Evolutionary conservation across 2,113 vertebrate genomes (phyloP).

Genomic region (Carlito syrichta): DNA sequence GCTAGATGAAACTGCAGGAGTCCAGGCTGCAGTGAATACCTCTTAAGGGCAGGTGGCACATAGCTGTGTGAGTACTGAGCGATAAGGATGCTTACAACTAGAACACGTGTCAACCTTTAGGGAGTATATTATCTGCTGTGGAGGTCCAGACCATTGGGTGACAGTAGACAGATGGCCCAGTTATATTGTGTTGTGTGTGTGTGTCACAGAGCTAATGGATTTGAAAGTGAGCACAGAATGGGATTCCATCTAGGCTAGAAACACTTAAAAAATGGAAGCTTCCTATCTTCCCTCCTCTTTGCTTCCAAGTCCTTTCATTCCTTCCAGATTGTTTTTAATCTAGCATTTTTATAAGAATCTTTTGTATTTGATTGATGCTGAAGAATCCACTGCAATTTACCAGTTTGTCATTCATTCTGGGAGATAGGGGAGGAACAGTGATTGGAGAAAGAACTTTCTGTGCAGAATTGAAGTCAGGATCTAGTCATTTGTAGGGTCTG

Average conservation of each 20-base stretch:
- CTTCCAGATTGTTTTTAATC: background rate
- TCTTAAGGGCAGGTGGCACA: background rate
- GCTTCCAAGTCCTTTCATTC: background rate
- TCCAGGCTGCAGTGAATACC: background rate
- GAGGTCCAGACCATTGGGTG: background rate
- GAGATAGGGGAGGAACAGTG: background rate
- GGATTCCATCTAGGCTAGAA: background rate
- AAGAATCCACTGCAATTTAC: background rate
- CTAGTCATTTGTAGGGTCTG: background rate
- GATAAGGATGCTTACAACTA: background rate
- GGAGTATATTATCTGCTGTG: background rate
- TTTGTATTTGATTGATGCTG: background rate
- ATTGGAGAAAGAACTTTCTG: background rate
- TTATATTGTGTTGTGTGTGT: background rate
- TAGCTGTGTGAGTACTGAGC: background rate
- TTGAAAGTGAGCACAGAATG: background rate
- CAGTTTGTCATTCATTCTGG: background rate
- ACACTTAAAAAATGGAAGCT: conserved; percentile 19
- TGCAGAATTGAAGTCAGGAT: background rate
- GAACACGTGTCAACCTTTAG: background rate
- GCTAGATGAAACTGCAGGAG: background rate
- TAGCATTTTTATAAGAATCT: background rate
- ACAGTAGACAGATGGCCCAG: background rate
- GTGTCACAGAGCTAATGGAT: background rate
- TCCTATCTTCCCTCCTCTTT: background rate